phyloP scores from a whole-genome alignment of 2,888 invertebrate species.

The Cyrtodaria siliqua region DNA sequence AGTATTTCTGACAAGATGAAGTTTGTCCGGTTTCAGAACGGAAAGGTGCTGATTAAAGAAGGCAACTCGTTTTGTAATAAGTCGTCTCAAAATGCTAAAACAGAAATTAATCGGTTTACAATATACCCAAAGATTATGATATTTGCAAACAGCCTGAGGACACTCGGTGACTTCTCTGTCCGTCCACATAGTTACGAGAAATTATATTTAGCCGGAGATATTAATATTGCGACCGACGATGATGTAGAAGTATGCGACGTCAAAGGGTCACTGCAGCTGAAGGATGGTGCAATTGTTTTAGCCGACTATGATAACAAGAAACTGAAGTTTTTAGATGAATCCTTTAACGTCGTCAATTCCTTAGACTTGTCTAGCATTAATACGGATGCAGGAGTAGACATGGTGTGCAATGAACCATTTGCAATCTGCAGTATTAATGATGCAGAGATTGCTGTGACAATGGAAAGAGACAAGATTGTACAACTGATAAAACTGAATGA shows the following conservation, averaged over 20 bases:
- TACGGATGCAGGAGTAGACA: background rate
- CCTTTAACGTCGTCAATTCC: background rate
- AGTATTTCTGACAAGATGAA: background rate
- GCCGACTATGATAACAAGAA: conserved; percentile 33
- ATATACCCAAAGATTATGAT: background rate
- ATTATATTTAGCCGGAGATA: too few species aligned
- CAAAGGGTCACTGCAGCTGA: background rate
- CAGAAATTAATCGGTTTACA: background rate
- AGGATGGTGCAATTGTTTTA: conserved; percentile 26
- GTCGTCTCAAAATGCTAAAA: background rate
- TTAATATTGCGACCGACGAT: background rate
- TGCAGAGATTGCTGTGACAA: conserved; percentile 18
- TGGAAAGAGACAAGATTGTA: conserved; percentile 31
- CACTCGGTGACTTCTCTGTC: background rate
- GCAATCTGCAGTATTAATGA: conserved; percentile 24
- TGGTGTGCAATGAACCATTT: conserved; percentile 28
- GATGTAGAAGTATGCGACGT: conserved; percentile 6
- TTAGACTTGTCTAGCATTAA: background rate
- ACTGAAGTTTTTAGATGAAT: background rate
- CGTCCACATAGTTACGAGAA: too few species aligned
- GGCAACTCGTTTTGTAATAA: background rate
- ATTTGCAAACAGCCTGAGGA: conserved; percentile 9
- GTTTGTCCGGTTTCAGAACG: conserved; percentile 2
- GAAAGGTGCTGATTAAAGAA: background rate
- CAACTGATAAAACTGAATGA: background rate